These are phyloP conservation scores for Heliconius eleuchia DNA, from an alignment of 1,140 invertebrate genomes.

Conservation along the genomic window DNA sequence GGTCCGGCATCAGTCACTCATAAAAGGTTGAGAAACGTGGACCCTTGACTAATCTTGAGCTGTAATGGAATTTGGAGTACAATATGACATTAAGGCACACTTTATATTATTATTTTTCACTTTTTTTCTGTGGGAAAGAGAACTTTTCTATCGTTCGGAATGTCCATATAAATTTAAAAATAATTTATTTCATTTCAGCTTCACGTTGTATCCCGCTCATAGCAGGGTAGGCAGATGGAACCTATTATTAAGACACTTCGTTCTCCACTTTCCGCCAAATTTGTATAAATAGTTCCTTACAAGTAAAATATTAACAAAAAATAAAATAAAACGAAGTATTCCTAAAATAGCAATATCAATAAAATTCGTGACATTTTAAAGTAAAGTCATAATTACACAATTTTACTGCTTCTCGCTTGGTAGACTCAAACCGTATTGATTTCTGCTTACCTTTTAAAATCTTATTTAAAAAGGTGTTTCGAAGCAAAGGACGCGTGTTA, in stretches of 20 bases:
- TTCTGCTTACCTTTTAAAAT: slow-evolving; percentile 31
- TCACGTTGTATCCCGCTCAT: too few relatives aligned
- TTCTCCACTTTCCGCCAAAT: too few relatives aligned
- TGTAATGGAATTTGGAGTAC: slow-evolving; percentile 44
- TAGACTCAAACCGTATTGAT: slow-evolving; percentile 24
- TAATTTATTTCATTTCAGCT: neutral
- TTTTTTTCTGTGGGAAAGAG: neutral
- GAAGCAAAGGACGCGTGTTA: slow-evolving; percentile 26
- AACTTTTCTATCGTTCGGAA: neutral
- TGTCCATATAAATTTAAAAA: neutral
- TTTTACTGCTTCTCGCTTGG: slow-evolving; percentile 14
- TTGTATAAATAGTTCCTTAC: too few relatives aligned
- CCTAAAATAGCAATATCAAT: slow-evolving; percentile 16
- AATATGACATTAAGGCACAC: slow-evolving; percentile 24
- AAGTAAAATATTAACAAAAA: neutral
- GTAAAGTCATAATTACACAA: slow-evolving; percentile 9
- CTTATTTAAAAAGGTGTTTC: slow-evolving; percentile 23
- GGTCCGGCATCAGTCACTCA: slow-evolving; percentile 49
- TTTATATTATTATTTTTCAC: slow-evolving; percentile 6
- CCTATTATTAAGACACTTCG: too few relatives aligned
- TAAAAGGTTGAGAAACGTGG: slow-evolving; percentile 49
- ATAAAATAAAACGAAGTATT: neutral
- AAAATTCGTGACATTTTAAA: slow-evolving; percentile 3
- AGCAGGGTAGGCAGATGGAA: too few relatives aligned
- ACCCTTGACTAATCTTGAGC: slow-evolving; percentile 47